These are phyloP conservation scores for Hesperia comma DNA, from an alignment of 2,888 invertebrate species.

Conservation along the genomic window DNA sequence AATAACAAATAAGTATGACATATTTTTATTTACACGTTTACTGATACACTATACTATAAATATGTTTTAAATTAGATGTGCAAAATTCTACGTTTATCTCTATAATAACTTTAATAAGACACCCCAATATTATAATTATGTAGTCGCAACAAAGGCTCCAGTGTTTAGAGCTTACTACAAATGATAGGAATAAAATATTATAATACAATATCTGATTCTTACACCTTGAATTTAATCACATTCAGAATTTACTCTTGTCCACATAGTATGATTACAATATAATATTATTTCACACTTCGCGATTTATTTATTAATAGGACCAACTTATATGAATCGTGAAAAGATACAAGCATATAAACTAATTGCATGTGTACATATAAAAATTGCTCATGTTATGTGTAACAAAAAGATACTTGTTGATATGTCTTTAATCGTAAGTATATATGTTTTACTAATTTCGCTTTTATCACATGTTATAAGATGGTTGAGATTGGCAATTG, in stretches of 20 bases:
- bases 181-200: background rate
- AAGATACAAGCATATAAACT: background rate
- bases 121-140: background rate
- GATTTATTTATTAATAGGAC: background rate
- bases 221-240: too few species aligned
- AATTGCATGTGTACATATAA: background rate
- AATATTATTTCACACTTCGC: background rate
- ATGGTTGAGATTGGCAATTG: conserved; percentile 55
- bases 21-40: conserved; percentile 4
- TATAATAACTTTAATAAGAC: background rate
- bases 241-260: too few species aligned
- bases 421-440: background rate
- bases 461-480: conserved; percentile 10
- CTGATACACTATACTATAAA: background rate
- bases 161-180: background rate
- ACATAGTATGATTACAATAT: background rate
- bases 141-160: background rate
- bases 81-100: background rate
- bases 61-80: background rate
- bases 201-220: background rate
- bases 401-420: background rate
- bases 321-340: background rate
- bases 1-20: background rate
- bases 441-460: conserved; percentile 2
- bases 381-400: background rate